Evolutionary conservation across 2,888 invertebrate genomes (phyloP).

Genomic region (Deroplatys truncata): DNA sequence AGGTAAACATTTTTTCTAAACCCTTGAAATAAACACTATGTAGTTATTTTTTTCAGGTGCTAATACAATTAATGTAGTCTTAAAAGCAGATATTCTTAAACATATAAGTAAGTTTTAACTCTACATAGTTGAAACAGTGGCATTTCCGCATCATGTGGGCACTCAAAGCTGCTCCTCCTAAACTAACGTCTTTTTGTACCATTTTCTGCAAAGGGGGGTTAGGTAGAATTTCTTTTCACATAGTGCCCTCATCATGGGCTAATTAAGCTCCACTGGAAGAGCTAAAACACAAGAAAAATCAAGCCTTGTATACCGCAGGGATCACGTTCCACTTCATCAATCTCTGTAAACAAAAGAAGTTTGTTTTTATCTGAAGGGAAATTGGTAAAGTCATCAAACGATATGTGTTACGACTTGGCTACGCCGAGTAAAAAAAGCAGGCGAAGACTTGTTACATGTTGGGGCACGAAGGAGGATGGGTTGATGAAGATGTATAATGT

Average conservation of each 20-base stretch:
- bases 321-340: not conserved
- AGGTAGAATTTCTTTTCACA: not conserved
- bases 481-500: constrained; percentile 13
- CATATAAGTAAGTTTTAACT: too few relatives aligned
- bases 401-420: not conserved
- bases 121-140: too few relatives aligned
- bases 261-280: not conserved
- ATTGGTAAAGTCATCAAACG: not conserved
- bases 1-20: too few relatives aligned
- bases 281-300: not conserved
- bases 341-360: not conserved
- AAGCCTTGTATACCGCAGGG: not conserved
- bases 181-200: not conserved
- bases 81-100: too few relatives aligned
- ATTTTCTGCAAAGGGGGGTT: not conserved
- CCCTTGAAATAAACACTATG: too few relatives aligned
- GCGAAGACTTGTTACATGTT: not conserved
- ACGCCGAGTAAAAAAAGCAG: not conserved
- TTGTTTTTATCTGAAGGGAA: not conserved
- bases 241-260: not conserved
- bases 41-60: too few relatives aligned
- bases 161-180: too few relatives aligned
- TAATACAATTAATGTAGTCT: too few relatives aligned
- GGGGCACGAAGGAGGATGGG: not conserved
- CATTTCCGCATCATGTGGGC: too few relatives aligned